These are phyloP conservation scores for Drosophila micromelanica DNA, from an alignment of 1,140 invertebrate genomes.

Conservation along the genomic window DNA sequence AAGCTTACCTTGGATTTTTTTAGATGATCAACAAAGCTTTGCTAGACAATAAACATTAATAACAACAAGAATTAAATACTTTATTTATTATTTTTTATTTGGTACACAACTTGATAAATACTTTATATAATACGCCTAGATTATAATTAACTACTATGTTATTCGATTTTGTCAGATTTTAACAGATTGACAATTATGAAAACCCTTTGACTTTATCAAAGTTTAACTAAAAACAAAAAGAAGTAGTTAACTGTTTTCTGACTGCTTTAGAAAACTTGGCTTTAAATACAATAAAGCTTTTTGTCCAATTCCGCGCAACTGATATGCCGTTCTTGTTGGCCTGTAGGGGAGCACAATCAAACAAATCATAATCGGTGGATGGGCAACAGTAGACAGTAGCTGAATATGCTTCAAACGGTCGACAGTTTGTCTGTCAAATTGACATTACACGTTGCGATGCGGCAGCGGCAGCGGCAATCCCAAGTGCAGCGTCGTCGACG, in stretches of 20 bases:
- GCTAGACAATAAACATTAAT: not conserved
- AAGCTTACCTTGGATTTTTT: not conserved
- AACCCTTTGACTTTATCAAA: too few relatives aligned
- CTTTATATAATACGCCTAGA: too few relatives aligned
- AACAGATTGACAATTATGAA: too few relatives aligned
- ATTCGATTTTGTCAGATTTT: too few relatives aligned
- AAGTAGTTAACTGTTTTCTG: too few relatives aligned
- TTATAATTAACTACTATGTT: too few relatives aligned
- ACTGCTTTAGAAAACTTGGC: too few relatives aligned
- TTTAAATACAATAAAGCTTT: not conserved
- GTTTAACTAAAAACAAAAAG: too few relatives aligned
- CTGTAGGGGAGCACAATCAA: conserved; percentile 51
- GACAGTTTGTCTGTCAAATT: conserved; percentile 83
- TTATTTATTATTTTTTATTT: too few relatives aligned
- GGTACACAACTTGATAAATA: too few relatives aligned
- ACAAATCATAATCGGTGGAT: conserved; percentile 77
- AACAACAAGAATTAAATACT: too few relatives aligned
- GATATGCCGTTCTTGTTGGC: conserved; percentile 6
- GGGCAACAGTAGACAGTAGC: conserved; percentile 74
- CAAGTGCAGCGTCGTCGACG: conserved; percentile 42
- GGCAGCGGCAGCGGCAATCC: conserved; percentile 32
- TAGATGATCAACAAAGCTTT: not conserved
- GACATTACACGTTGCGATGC: conserved; percentile 72
- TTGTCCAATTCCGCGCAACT: not conserved
- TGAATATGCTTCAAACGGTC: conserved; percentile 80